These are phyloP conservation scores for Carcinoscorpius rotundicauda DNA, from an alignment of 1,140 invertebrate genomes.

Conservation along the genomic window DNA sequence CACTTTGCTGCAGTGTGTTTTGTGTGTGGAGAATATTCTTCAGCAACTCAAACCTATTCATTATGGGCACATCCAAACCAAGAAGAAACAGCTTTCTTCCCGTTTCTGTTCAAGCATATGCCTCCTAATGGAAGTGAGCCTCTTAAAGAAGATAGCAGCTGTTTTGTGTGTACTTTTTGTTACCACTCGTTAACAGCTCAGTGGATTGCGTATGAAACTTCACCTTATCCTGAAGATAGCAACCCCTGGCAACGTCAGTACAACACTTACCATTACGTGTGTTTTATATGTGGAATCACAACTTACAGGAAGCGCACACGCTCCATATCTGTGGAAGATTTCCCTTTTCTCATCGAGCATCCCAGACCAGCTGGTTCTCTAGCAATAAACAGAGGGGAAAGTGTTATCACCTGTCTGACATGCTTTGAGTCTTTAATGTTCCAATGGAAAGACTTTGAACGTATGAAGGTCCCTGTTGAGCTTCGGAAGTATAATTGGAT, in stretches of 20 bases:
- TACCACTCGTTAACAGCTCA: slow-evolving; percentile 82
- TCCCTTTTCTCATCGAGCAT: slow-evolving; percentile 53
- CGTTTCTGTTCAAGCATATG: slow-evolving; percentile 76
- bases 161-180: slow-evolving; percentile 85
- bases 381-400: slow-evolving; percentile 75
- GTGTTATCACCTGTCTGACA: slow-evolving; percentile 79
- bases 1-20: slow-evolving; percentile 23
- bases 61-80: slow-evolving; percentile 18
- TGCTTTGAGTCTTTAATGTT: slow-evolving; percentile 77
- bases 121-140: slow-evolving; percentile 54
- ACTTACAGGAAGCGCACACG: slow-evolving; percentile 72
- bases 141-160: slow-evolving; percentile 62
- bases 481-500: slow-evolving; percentile 79
- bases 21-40: slow-evolving; percentile 26
- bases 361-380: slow-evolving; percentile 67
- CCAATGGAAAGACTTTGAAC: slow-evolving; percentile 60
- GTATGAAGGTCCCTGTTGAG: slow-evolving; percentile 71
- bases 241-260: slow-evolving; percentile 50
- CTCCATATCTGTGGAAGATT: slow-evolving; percentile 66
- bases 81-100: slow-evolving; percentile 54
- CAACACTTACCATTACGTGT: slow-evolving; percentile 80
- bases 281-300: slow-evolving; percentile 77
- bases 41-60: slow-evolving; percentile 23
- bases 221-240: slow-evolving; percentile 24
- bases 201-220: slow-evolving; percentile 58